These are phyloP conservation scores for Tricholaema leucomelas DNA, from an alignment of 2,113 vertebrate species.

Conservation along the genomic window DNA sequence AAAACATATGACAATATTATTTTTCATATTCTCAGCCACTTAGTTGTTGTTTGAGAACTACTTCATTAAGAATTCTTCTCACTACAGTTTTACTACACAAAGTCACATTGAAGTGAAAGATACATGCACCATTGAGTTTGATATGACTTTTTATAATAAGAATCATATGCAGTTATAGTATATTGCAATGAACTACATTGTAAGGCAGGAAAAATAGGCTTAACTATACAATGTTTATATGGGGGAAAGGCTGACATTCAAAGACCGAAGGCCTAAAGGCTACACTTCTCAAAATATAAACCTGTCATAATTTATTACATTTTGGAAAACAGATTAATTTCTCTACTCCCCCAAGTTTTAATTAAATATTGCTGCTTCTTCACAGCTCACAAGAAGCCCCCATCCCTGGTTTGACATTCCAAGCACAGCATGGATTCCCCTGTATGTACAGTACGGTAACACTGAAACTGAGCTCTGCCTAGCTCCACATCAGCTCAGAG, in stretches of 20 bases:
- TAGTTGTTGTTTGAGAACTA: constrained; percentile 45
- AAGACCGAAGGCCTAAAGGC: not conserved
- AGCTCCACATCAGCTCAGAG: not conserved
- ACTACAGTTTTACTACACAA: constrained; percentile 71
- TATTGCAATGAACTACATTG: constrained; percentile 3
- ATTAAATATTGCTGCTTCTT: not conserved
- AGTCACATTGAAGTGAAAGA: constrained; percentile 74
- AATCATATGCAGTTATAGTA: constrained; percentile 46
- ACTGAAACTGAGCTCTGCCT: not conserved
- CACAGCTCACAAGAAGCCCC: not conserved
- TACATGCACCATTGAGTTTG: constrained; percentile 70
- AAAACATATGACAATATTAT: constrained; percentile 1
- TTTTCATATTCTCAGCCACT: constrained; percentile 56
- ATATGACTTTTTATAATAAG: constrained; percentile 58
- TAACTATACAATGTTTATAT: not conserved
- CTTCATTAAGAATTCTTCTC: constrained; percentile 65
- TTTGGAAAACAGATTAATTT: not conserved
- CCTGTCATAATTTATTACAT: not conserved
- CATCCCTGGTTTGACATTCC: not conserved
- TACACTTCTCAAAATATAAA: not conserved
- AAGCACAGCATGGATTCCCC: not conserved
- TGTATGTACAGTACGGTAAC: not conserved
- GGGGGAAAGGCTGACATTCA: not conserved
- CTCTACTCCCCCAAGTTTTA: not conserved
- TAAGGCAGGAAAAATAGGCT: constrained; percentile 8